Conservation (phyloP, 2,113 vertebrate genomes). For the Holacanthus passer region DNA sequence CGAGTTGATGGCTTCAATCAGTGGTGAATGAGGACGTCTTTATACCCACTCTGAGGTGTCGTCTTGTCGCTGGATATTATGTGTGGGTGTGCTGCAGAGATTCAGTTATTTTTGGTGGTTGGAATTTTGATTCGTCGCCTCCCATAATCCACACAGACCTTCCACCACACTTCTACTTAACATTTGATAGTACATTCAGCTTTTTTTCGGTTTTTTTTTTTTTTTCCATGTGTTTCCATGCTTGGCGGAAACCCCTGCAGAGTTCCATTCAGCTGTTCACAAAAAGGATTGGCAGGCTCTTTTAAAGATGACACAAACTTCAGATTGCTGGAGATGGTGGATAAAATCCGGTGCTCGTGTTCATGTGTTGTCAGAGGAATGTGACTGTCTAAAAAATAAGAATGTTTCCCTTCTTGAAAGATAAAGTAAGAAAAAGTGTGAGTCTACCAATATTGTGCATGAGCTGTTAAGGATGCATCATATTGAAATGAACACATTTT, state of each 20-base stretch:
- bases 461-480: slow-evolving; percentile 4
- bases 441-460: background rate
- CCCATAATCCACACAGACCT: background rate
- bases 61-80: background rate
- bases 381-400: slow-evolving; percentile 9
- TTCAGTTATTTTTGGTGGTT: background rate
- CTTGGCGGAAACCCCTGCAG: slow-evolving; percentile 17
- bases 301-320: slow-evolving; percentile 22
- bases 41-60: background rate
- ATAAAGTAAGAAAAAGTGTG: background rate
- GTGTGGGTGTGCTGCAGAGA: background rate
- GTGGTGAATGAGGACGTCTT: background rate
- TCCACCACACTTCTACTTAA: background rate
- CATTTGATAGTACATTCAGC: background rate
- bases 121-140: background rate
- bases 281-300: slow-evolving; percentile 13
- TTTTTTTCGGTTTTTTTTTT: slow-evolving; percentile 10
- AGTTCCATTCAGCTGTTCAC: slow-evolving; percentile 17
- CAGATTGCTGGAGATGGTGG: slow-evolving; percentile 4
- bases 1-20: background rate
- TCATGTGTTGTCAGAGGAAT: slow-evolving; percentile 18
- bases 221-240: slow-evolving; percentile 8
- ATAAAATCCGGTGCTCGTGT: slow-evolving; percentile 16
- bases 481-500: no score
- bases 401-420: background rate